These are phyloP conservation scores for Pandion haliaetus DNA, from an alignment of 2,113 vertebrate genomes.

Conservation along the genomic window DNA sequence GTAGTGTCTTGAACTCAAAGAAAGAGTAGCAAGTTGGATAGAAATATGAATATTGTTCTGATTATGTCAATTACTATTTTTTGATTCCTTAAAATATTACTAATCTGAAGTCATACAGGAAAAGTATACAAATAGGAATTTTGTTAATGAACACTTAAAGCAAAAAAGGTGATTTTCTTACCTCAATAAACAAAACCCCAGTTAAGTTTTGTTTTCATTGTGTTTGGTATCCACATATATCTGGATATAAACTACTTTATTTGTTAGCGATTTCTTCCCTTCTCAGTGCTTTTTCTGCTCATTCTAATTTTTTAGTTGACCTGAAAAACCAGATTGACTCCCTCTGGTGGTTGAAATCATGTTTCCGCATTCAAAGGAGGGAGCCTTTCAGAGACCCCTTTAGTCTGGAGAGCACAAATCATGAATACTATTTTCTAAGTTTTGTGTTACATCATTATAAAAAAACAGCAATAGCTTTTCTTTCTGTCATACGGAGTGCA, in stretches of 20 bases:
- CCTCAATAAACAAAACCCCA: background rate
- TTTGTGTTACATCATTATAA: background rate
- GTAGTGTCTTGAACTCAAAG: conserved; percentile 28
- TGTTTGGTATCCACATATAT: background rate
- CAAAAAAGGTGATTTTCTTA: background rate
- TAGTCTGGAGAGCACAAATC: background rate
- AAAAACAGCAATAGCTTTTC: background rate
- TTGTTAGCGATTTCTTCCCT: background rate
- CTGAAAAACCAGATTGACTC: background rate
- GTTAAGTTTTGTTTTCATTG: background rate
- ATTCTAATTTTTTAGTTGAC: background rate
- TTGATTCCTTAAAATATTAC: background rate
- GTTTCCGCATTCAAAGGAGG: background rate
- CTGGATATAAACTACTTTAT: background rate
- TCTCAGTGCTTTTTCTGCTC: background rate
- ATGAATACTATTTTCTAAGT: background rate
- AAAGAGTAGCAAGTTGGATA: background rate
- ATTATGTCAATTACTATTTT: background rate
- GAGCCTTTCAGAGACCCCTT: background rate
- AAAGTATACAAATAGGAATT: background rate
- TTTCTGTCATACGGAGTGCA: background rate
- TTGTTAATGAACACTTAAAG: background rate
- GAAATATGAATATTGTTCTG: background rate
- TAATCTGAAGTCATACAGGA: background rate
- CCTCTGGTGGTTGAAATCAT: conserved; percentile 27